A percentile compares a stretch with the other conserved stretches of the same genome.
Conservation (phyloP, 2,113 vertebrate genomes). For the Gracilinanus agilis region DNA sequence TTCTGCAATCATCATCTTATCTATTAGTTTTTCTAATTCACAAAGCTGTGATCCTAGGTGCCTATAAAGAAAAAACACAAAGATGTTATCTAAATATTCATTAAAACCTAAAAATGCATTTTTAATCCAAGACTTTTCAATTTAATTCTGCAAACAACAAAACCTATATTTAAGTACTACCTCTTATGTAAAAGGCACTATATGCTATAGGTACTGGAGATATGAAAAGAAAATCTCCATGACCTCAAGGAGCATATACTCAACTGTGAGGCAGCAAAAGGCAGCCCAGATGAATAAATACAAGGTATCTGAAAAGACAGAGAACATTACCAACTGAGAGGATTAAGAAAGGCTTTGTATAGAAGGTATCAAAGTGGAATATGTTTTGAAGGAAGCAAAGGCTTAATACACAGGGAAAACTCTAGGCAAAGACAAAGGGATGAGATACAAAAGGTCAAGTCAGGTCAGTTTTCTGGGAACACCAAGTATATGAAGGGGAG, state of each 20-base stretch:
- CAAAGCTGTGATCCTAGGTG: conserved; percentile 99
- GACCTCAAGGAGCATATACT: not conserved
- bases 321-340: not conserved
- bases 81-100: conserved; percentile 65
- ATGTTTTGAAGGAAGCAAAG: not conserved
- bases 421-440: not conserved
- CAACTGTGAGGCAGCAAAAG: not conserved
- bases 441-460: not conserved
- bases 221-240: not conserved
- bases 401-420: not conserved
- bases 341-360: not conserved
- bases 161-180: no score
- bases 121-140: conserved; percentile 43
- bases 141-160: conserved; percentile 10
- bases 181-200: not conserved
- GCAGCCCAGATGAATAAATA: not conserved
- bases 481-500: not conserved
- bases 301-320: not conserved
- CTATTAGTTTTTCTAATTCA: conserved; percentile 98
- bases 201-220: not conserved
- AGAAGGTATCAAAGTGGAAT: not conserved
- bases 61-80: conserved; percentile 84
- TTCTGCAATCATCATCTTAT: conserved; percentile 99
- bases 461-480: not conserved
- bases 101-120: conserved; percentile 61